Base-by-base conservation (phyloP, 2,888 invertebrate genomes). In the Amphipoea oculea region DNA sequence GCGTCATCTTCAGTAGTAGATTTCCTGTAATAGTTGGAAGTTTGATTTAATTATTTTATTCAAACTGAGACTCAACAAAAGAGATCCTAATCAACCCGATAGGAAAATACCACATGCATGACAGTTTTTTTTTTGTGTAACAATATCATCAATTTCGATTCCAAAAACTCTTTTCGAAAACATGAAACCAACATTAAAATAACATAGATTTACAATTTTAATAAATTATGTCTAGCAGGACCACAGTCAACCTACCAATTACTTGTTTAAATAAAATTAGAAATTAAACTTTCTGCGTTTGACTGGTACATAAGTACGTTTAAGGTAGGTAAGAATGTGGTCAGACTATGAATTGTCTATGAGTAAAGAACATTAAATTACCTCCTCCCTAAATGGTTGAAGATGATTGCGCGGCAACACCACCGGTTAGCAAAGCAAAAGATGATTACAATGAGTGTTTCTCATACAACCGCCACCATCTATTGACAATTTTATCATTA, bases 381-480 rank as follows among this genome's bases (percentile, higher is more conserved):
- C 96, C 96, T 96, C 96, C 77, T 96, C 96, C 93, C 96, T 97
- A 96, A 82, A 93, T 93, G 95, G 88, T 92, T 89, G 93, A 88
- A 91, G 95, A 93, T 94, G 94, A 92, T 92, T 91, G 92, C 91
- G 90, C 94, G 92, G 92, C 92, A 91, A 95, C 96, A 92, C 96
- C 96, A 96, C 95, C 96, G 91, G 96, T 96, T 96, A 96, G 96
- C 95, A 96, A 96, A 96, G 96, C 96, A 96, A 96, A 96, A 96
- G 95, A 96, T 96, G 96, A 96, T 96, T 96, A 96, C 92, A 96
- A 96, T 96, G 96, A 96, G 94, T 96, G 95, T 96, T 96, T 96
- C 95, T 97, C 97, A 96, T 97, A 97, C 93, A 96, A 96, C 97
- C 96, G 95, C 96, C 97, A 97, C 97, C 97, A 97, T 97, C 97